phyloP scores from a whole-genome alignment of 2,888 invertebrate genomes.

The Diarsia dahlii region DNA sequence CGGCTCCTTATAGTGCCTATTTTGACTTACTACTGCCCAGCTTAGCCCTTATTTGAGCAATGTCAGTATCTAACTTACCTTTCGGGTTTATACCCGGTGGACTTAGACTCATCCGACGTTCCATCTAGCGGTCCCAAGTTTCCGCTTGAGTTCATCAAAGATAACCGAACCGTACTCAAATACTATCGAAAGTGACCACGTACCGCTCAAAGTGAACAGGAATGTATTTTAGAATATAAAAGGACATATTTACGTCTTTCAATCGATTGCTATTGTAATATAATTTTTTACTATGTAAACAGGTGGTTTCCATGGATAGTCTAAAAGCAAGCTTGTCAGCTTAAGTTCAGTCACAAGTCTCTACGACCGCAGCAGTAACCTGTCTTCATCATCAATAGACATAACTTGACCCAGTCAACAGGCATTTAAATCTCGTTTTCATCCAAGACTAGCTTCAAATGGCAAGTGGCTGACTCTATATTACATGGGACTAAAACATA shows the following conservation, averaged over 20 bases:
- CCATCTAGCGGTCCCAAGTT: background rate
- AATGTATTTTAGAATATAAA: constrained; percentile 25
- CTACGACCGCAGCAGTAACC: background rate
- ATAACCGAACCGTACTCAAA: background rate
- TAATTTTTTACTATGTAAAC: too few relatives aligned
- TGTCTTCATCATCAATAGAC: background rate
- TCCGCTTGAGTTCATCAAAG: background rate
- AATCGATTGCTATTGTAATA: background rate
- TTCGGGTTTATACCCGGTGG: background rate
- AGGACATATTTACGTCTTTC: background rate
- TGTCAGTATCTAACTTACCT: background rate
- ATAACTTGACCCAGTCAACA: background rate
- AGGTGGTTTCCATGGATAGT: background rate
- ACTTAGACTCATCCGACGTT: too few relatives aligned
- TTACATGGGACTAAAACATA: too few relatives aligned
- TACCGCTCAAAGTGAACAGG: constrained; percentile 17
- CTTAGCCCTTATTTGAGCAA: background rate
- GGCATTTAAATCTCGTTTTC: background rate
- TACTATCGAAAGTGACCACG: constrained; percentile 10
- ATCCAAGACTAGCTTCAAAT: background rate
- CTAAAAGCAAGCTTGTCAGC: background rate
- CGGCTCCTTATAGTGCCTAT: background rate
- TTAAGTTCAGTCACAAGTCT: background rate
- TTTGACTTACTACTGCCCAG: background rate
- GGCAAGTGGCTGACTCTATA: too few relatives aligned